Evolutionary conservation across 1,140 invertebrate genomes (phyloP).

Genomic region (Teleogryllus occipitalis): DNA sequence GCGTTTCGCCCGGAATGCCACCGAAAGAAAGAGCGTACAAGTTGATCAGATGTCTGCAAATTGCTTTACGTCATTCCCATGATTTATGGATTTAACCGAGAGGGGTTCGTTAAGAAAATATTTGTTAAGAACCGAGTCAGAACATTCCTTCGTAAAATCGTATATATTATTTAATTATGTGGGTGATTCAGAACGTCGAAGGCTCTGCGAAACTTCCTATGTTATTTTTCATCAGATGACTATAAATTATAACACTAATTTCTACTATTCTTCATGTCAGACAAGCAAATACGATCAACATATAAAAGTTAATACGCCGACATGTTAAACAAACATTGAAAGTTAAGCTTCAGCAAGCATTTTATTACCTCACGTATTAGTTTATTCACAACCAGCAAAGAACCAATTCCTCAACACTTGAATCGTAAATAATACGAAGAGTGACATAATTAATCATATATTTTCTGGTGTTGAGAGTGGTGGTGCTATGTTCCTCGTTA

Average conservation of each 20-base stretch:
- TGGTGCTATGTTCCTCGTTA: too few species aligned
- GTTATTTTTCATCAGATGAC: neutral
- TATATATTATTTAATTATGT: neutral
- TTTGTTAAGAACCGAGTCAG: neutral
- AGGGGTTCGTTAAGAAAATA: neutral
- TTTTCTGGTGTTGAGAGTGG: too few species aligned
- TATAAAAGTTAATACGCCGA: neutral
- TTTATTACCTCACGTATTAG: too few species aligned
- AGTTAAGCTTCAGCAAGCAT: too few species aligned
- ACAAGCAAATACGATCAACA: neutral
- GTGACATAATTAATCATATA: too few species aligned
- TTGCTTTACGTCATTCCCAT: neutral
- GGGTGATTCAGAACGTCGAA: neutral
- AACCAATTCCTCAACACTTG: too few species aligned
- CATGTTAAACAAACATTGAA: too few species aligned
- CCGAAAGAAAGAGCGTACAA: neutral
- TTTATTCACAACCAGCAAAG: too few species aligned
- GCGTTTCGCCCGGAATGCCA: neutral
- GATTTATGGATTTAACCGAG: neutral
- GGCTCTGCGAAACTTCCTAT: neutral
- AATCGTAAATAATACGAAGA: too few species aligned
- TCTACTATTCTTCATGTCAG: neutral
- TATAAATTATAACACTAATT: neutral
- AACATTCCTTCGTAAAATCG: neutral
- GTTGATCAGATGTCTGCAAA: neutral